Conservation (phyloP, 2,888 invertebrate genomes). For the Drosophila longiperda region DNA sequence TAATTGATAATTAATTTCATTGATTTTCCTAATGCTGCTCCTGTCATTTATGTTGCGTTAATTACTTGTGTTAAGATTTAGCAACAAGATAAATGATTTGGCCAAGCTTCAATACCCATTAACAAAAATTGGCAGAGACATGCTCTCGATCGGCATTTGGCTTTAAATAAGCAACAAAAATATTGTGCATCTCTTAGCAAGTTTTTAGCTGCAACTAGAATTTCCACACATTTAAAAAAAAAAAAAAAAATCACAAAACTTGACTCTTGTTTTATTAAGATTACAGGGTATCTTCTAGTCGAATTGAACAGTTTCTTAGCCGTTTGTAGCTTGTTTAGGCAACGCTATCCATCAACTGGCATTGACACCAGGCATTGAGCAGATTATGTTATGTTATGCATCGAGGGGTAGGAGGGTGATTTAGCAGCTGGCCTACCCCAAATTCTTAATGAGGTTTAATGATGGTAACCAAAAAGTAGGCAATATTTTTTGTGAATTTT, state of each 20-base stretch:
- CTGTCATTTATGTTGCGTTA: constrained; percentile 48
- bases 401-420: not conserved
- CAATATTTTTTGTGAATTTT: constrained; percentile 69
- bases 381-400: constrained; percentile 24
- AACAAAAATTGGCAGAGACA: not conserved
- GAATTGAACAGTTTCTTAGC: not conserved
- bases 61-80: constrained; percentile 52
- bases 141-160: not conserved
- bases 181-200: not conserved
- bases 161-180: too few relatives aligned
- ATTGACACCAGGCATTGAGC: constrained; percentile 24
- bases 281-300: constrained; percentile 27
- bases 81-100: constrained; percentile 58
- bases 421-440: not conserved
- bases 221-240: not conserved
- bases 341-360: constrained; percentile 46
- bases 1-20: constrained; percentile 79
- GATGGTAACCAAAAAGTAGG: constrained; percentile 63
- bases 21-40: constrained; percentile 49
- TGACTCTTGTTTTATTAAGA: not conserved
- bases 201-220: not conserved
- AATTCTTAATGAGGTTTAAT: constrained; percentile 68
- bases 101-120: constrained; percentile 3
- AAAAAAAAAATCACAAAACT: not conserved
- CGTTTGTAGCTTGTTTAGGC: not conserved